Evolutionary conservation across 1,140 invertebrate species (phyloP), one percentile per base, ranked within the genome.

Genomic region (Eupeodes corollae): DNA sequence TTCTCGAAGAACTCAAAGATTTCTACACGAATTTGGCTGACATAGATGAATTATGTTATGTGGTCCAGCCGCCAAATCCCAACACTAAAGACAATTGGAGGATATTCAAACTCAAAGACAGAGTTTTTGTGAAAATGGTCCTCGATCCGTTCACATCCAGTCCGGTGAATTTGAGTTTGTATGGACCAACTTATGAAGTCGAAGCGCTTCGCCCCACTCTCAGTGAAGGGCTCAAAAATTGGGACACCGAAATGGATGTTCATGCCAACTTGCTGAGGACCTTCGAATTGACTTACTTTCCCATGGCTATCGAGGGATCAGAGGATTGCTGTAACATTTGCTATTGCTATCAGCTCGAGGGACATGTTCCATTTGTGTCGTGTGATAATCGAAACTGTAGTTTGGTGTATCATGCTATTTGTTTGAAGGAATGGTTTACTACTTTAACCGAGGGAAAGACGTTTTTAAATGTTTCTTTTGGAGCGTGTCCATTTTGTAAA

Each of bases 201-300:
- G 53, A 54, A 6, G 45, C 53, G 0, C 21, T 65, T 48, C 50
- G 63, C 0, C 51, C 59, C 11, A 52, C 55, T 5, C 51, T 63
- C 0, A 64, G 62, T 44, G 56, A 64, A 15, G 59, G 61, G 1
- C 38, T 67, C 0, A 33, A 51, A n/a, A 57, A 51, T 32, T 67
- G 64, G 64, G 64, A 67, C 42, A 16, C 42, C 8, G 64, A 67
- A 18, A 31, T 64, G 35, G 56, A 61, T 42, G 56, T 67, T 42
- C 57, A 67, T 49, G 59, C 60, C 44, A 67, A 67, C 44, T 51
- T 67, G 6, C 46, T 67, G 46, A 55, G 60, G 6, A 66, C 61
- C 12, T 67, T 68, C 32, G 61, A 66, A 34, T 39, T 68, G 8
- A 58, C 59, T 31, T 67, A 57, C 31, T 67, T 68, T 45, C 65